Base-by-base conservation (phyloP, 2,888 invertebrate genomes). In the Hirudinaria manillensis region DNA sequence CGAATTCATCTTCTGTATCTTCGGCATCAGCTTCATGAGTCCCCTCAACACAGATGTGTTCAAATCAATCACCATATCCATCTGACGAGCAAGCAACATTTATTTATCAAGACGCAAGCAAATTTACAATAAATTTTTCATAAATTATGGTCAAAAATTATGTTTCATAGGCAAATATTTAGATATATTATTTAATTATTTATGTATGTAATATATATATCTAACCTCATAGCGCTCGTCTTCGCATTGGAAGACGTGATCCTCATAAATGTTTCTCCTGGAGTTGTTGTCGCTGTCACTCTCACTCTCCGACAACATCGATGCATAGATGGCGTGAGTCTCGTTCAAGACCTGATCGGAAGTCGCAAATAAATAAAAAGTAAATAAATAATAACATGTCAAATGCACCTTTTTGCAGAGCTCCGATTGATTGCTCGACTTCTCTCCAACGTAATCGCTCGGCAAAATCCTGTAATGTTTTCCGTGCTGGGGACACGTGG, bases 221-320 rank as follows among this genome's bases (percentile, higher is more conserved):
- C 68, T 68, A 7, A 76, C 76, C 73, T 76, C 76, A 45, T 76
- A 76, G 24, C 76, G 65, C 27, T 76, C 76, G n/a, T 76, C 76
- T 55, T 76, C 76, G 45, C 68, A 72, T 73, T 76, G 76, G 53
- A 73, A 72, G n/a, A 76, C 68, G 29, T 68, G 68, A 24, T 73
- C 76, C 16, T 76, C 76, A 24, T 73, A 72, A n/a, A 45, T 24
- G 29, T 73, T 73, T 32, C 73, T 73, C 32, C 65, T 61, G 32
- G n/a, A 34, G 0, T 61, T 53, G 24, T 2, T 13, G 6, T 61
- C 73, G 21, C 38, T 38, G 7, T 73, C 73, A 34, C 55, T 61
- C 21, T 73, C 73, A 51, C n/a, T 45, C n/a, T 73, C 73, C 0
- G 65, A 34, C 27, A n/a, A 27, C n/a, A 27, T 36, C 27, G 34